Conservation (phyloP, 2,113 vertebrate species). For the Pyrgilauda ruficollis region DNA sequence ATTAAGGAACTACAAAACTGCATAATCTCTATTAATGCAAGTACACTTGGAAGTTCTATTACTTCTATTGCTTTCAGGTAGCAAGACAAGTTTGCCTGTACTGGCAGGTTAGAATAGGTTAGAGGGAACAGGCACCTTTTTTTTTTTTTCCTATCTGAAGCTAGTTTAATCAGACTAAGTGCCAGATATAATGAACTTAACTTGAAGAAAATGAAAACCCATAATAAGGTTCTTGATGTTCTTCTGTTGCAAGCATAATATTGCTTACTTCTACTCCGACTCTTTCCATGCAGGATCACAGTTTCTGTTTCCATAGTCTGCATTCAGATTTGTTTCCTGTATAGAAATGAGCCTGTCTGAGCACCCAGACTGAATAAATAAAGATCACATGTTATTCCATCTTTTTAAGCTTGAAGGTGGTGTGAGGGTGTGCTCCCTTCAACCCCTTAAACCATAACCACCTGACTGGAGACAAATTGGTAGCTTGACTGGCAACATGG, state of each 20-base stretch:
- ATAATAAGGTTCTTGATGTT: not conserved
- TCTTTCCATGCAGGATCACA: not conserved
- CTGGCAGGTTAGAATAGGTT: not conserved
- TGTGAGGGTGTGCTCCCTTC: not conserved
- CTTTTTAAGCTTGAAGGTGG: not conserved
- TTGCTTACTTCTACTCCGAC: not conserved
- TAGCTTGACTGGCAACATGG: not conserved
- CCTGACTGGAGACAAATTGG: not conserved
- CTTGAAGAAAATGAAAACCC: not conserved
- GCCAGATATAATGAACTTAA: not conserved
- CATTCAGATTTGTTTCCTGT: not conserved
- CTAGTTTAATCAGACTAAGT: not conserved
- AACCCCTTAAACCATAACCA: not conserved
- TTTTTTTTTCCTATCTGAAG: not conserved
- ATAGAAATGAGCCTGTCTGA: not conserved
- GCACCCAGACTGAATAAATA: not conserved
- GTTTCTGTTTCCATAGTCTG: not conserved
- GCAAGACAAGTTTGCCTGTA: not conserved
- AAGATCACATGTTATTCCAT: not conserved
- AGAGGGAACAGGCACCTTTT: fast-evolving
- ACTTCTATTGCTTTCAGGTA: not conserved
- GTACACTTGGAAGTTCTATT: not conserved
- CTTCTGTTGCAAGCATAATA: not conserved
- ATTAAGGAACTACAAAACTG: not conserved
- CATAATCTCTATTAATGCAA: not conserved